These are phyloP conservation scores for Strigamia maritima DNA, from an alignment of 2,888 invertebrate species.

Conservation along the genomic window DNA sequence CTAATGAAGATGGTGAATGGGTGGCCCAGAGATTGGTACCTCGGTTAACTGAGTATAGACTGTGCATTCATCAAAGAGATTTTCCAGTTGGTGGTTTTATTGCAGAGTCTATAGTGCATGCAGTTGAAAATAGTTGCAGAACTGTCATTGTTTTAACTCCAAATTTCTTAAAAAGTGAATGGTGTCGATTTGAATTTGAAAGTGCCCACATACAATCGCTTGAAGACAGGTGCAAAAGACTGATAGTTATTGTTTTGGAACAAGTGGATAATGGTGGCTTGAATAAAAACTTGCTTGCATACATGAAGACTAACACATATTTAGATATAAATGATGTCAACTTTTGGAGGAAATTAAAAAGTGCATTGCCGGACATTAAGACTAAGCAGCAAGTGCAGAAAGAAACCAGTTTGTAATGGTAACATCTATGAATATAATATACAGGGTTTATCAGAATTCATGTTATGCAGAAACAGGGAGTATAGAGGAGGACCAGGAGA, in stretches of 20 bases:
- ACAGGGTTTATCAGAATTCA: too few species aligned
- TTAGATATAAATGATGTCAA: slow-evolving; percentile 75
- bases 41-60: slow-evolving; percentile 66
- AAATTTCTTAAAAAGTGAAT: slow-evolving; percentile 69
- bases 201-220: slow-evolving; percentile 68
- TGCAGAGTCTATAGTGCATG: slow-evolving; percentile 64
- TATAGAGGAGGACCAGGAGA: too few species aligned
- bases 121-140: slow-evolving; percentile 67
- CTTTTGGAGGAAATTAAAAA: slow-evolving; percentile 75
- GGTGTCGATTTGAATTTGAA: slow-evolving; percentile 72
- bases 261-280: slow-evolving; percentile 60
- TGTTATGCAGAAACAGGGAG: too few species aligned
- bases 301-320: slow-evolving; percentile 73
- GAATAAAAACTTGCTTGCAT: slow-evolving; percentile 67
- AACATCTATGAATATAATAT: too few species aligned
- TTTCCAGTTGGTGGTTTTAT: slow-evolving; percentile 72
- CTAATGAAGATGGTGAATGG: slow-evolving; percentile 63
- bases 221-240: slow-evolving; percentile 64
- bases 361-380: slow-evolving; percentile 63
- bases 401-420: too few species aligned
- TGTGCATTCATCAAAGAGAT: slow-evolving; percentile 71
- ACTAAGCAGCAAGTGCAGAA: too few species aligned
- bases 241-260: slow-evolving; percentile 69
- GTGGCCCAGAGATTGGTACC: slow-evolving; percentile 64
- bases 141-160: slow-evolving; percentile 66